Base-by-base conservation (phyloP, 2,113 vertebrate genomes). In the Burhinus bistriatus region DNA sequence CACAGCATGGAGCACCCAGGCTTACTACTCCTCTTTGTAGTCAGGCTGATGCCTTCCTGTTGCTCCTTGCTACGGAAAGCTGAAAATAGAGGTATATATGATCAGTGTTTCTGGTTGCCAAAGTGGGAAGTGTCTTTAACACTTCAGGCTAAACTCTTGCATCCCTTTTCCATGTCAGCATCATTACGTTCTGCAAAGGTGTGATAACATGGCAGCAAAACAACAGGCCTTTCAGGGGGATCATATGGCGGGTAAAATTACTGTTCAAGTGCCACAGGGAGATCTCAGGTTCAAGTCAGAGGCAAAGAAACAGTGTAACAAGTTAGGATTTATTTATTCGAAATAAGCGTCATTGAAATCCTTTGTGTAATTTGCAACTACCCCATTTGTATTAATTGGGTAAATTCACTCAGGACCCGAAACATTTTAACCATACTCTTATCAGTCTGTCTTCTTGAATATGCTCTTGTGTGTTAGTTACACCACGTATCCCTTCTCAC, bases 151-250 rank as follows among this genome's bases (percentile, higher is more conserved):
- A n/a, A 92, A 49, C 9, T 52, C 12, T 45, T 73, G 34, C 1
- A 2, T 65, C 34, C 15, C 42, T 75, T 75, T 75, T 45, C 78
- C 11, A 1, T 23, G 21, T 80, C 25, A 76, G 44, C 40, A 36
- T 42, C 1, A 0, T 32, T 65, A 45, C 0, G 1, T 91, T 87
- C 58, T 87, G 73, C 22, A n/a, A 45, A 40, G 34, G 22, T 0
- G 0, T 34, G 49, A 44, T 40, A 76, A 55, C 27, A 1, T 5
- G 49, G 54, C 38, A 88, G 83, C 40, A 70, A 82, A 75, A 38
- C 36, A 59, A 4, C 42, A 26, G 0, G 0, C 78, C 58, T 69
- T 81, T 64, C 29, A 19, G 16, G 23, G n/a, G 27, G 11, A 19
- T 78, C 15, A 2, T 5, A 6, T 29, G n/a, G 45, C 75, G 58